A percentile compares a stretch with the other conserved stretches of the same genome.
Conservation (phyloP, 1,140 invertebrate genomes). For the Nephotettix cincticeps region DNA sequence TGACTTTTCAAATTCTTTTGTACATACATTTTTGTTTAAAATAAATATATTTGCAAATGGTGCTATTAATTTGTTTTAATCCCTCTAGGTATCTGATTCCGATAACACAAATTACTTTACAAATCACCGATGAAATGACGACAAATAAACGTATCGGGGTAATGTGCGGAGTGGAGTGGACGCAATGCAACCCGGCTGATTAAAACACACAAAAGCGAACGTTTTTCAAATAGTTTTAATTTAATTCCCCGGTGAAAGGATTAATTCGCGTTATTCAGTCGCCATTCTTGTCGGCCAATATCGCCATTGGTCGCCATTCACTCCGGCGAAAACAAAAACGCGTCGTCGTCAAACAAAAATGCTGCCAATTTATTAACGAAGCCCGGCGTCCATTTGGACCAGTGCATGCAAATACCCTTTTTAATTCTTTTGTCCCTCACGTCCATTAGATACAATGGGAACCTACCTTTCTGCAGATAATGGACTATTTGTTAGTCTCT, state of each 20-base stretch:
- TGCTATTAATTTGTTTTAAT: too few relatives aligned
- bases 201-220: conserved; percentile 4
- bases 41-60: too few relatives aligned
- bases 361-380: conserved; percentile 25
- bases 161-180: too few relatives aligned
- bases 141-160: too few relatives aligned
- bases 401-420: conserved; percentile 8
- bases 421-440: conserved; percentile 12
- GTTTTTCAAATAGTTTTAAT: conserved; percentile 21
- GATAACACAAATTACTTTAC: too few relatives aligned
- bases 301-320: conserved; percentile 7
- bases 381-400: conserved; percentile 12
- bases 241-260: conserved; percentile 16
- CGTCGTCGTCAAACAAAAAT: conserved; percentile 16
- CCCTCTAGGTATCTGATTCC: too few relatives aligned
- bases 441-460: conserved; percentile 14
- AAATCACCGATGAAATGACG: too few relatives aligned
- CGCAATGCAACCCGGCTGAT: background rate
- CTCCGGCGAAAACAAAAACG: conserved; percentile 8
- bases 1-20: too few relatives aligned
- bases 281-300: conserved; percentile 14
- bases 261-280: conserved; percentile 16
- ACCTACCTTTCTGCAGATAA: conserved; percentile 8
- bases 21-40: too few relatives aligned
- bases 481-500: conserved; percentile 15